Percentiles rank a stretch among this genome's conserved stretches.
Conservation (phyloP, 1,140 invertebrate genomes). For the Palaemon carinicauda region DNA sequence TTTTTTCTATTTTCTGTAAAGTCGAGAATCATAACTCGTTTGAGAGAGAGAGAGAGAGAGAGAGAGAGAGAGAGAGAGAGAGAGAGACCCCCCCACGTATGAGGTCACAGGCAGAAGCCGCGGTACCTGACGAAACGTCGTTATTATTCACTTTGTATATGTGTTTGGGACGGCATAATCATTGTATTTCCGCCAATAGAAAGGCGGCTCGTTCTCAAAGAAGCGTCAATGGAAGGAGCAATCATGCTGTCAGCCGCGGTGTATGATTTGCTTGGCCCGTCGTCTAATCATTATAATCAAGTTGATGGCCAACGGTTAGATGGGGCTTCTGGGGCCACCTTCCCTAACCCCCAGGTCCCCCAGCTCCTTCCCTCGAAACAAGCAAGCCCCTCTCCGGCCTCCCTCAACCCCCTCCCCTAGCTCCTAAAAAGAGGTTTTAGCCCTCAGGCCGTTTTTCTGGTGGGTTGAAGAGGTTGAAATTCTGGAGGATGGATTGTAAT, state of each 20-base stretch:
- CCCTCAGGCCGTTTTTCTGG: no score
- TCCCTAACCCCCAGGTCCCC: neutral
- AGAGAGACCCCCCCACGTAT: no score
- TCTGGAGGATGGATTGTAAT: no score
- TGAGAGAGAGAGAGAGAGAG: neutral
- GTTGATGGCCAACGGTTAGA: neutral
- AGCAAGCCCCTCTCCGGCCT: neutral
- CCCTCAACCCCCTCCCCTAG: neutral
- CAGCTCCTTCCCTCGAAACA: neutral
- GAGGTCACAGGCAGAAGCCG: no score
- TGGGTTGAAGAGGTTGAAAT: no score
- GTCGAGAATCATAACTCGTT: no score
- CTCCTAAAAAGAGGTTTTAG: neutral
- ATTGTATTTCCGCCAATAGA: constrained; percentile 18
- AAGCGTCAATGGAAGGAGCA: constrained; percentile 14
- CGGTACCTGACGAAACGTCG: neutral
- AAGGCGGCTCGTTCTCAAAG: constrained; percentile 18
- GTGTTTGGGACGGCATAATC: neutral
- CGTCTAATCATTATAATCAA: constrained; percentile 28
- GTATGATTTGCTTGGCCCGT: constrained; percentile 26
- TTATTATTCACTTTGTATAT: neutral
- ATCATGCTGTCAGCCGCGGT: constrained; percentile 21
- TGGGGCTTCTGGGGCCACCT: neutral
- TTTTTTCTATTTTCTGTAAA: no score
- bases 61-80: neutral